phyloP scores from a whole-genome alignment of 2,888 invertebrate genomes.

The Drosophila recens region DNA sequence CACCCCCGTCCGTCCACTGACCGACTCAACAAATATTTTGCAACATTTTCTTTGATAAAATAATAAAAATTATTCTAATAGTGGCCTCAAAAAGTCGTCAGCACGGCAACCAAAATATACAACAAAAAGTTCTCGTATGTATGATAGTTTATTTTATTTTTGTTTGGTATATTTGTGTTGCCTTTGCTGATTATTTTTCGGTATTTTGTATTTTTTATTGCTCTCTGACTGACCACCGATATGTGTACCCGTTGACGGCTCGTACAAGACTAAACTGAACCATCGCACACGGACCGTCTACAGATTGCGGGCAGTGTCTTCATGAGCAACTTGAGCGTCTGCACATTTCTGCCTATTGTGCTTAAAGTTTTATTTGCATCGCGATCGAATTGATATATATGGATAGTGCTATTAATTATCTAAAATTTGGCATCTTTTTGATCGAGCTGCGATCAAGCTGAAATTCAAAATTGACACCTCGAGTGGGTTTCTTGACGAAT shows the following conservation, averaged over 20 bases:
- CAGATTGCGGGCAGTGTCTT: slow-evolving; percentile 88
- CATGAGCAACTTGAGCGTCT: slow-evolving; percentile 63
- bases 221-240: slow-evolving; percentile 81
- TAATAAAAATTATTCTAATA: slow-evolving; percentile 48
- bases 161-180: slow-evolving; percentile 53
- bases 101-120: slow-evolving; percentile 46
- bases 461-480: slow-evolving; percentile 77
- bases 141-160: slow-evolving; percentile 20
- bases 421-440: slow-evolving; percentile 57
- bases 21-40: slow-evolving; percentile 60
- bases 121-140: slow-evolving; percentile 10
- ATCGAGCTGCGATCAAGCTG: slow-evolving; percentile 78
- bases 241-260: slow-evolving; percentile 87
- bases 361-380: slow-evolving; percentile 57
- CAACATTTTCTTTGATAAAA: slow-evolving; percentile 53
- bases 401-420: slow-evolving; percentile 28
- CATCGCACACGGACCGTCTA: slow-evolving; percentile 87
- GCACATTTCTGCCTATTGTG: slow-evolving; percentile 63
- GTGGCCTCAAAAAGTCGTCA: slow-evolving; percentile 25
- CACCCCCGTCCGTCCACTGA: slow-evolving; percentile 29
- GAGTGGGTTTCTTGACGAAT: slow-evolving; percentile 90
- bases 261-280: slow-evolving; percentile 87
- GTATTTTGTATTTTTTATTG: slow-evolving; percentile 49
- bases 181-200: slow-evolving; percentile 53
- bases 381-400: slow-evolving; percentile 12